These are phyloP conservation scores for Clunio marinus DNA, from an alignment of 2,888 invertebrate genomes.

Conservation along the genomic window DNA sequence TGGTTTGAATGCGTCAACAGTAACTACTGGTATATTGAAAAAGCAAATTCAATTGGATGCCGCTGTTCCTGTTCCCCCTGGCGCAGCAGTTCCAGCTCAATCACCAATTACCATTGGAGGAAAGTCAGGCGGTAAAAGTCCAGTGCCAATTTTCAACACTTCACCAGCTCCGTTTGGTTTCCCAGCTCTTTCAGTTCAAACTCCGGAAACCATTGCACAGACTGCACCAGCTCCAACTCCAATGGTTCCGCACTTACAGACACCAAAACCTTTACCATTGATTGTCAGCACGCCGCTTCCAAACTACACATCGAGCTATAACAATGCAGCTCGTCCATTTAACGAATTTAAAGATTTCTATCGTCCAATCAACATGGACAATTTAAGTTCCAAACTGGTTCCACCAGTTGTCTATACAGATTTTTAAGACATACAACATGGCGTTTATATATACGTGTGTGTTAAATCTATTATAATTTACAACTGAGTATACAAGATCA, in stretches of 20 bases:
- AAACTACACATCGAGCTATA: slow-evolving; percentile 60
- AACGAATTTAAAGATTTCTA: slow-evolving; percentile 65
- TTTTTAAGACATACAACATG: slow-evolving; percentile 22
- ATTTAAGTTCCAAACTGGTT: slow-evolving; percentile 1
- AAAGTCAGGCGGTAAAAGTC: slow-evolving; percentile 9
- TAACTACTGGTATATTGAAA: slow-evolving; percentile 24
- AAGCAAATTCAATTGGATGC: slow-evolving; percentile 31
- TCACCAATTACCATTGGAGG: background rate
- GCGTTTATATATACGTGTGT: no score
- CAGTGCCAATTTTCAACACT: slow-evolving; percentile 28
- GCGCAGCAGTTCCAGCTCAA: slow-evolving; percentile 15
- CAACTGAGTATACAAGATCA: no score
- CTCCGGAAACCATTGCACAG: slow-evolving; percentile 33
- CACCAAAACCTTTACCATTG: slow-evolving; percentile 31
- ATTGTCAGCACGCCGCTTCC: slow-evolving; percentile 33
- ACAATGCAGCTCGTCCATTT: slow-evolving; percentile 81
- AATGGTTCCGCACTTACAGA: background rate
- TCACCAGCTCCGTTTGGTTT: slow-evolving; percentile 30
- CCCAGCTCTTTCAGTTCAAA: slow-evolving; percentile 17
- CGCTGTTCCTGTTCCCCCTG: background rate
- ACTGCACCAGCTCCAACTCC: slow-evolving; percentile 8
- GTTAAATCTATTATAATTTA: background rate
- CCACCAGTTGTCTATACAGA: slow-evolving; percentile 31
- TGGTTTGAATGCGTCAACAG: slow-evolving; percentile 16
- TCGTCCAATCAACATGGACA: slow-evolving; percentile 53